Base-by-base conservation (phyloP, 2,888 invertebrate species). In the Cephus pulcher region DNA sequence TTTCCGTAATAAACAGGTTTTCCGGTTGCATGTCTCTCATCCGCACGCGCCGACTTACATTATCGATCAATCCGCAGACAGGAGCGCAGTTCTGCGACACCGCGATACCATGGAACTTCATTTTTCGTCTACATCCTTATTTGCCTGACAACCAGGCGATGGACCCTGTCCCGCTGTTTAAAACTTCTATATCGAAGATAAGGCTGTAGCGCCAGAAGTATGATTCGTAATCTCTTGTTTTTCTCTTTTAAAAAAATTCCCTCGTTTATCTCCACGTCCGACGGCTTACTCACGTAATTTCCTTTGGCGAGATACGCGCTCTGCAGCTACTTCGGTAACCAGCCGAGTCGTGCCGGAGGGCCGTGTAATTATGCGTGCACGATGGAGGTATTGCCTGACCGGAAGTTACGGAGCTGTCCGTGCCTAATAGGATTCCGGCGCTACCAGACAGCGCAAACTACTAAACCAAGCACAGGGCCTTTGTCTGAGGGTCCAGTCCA, bases 321-420 rank as follows among this genome's bases (percentile, higher is more conserved):
- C 15, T 9, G 23, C 23, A 56, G 56, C 56, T 56, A 56, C 56
- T 56, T 56, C 56, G 56, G 56, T 23, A 56, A 56, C 23, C 56
- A 23, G 56, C 56, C 81, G 84, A 81, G 76, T 82, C 81, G 80
- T 76, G 79, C 34, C 76, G 74, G 40, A 77, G 80, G 56, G 33
- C 82, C 81, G 81, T 85, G 85, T 88, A 89, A 89, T 89, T 89
- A 88, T 84, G 83, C 86, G 74, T 35, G 35, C 35, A 23, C 74
- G 34, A 23, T 33, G 74, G 35, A 34, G n/a, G 3, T 23, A 84
- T 86, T 84, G 84, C 86, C 86, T 86, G 88, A 86, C 87, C 87
- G 89, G 88, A 89, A 88, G 83, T 84, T 78, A 81, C 12, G 83
- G 81, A 74, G 75, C 80, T 76, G 75, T 80, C 81, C 75, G 33